Conservation (phyloP, 1,140 invertebrate genomes). For the Campoletis sonorensis region DNA sequence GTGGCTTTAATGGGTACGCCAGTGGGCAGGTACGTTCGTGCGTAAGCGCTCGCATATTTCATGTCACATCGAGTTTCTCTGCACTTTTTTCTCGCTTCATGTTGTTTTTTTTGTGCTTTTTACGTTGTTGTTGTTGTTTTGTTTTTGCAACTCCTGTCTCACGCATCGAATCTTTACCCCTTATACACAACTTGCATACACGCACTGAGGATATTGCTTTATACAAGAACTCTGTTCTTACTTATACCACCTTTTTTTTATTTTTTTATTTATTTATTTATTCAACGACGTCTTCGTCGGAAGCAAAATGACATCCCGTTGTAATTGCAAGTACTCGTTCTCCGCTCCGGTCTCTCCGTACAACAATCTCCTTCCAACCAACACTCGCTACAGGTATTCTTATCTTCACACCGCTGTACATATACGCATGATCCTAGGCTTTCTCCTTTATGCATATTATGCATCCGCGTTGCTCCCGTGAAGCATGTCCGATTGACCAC, state of each 20-base stretch:
- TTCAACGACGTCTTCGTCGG: conserved; percentile 13
- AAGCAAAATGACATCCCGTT: conserved; percentile 48
- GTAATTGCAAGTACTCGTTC: conserved; percentile 60
- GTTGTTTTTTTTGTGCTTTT: too few relatives aligned
- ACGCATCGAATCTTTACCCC: conserved; percentile 48
- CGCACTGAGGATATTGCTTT: not conserved
- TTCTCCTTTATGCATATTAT: conserved; percentile 46
- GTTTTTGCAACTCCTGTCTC: conserved; percentile 46
- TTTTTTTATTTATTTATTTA: conserved; percentile 28
- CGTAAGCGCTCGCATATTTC: conserved; percentile 62
- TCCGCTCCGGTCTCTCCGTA: conserved; percentile 8
- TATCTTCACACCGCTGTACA: conserved; percentile 48
- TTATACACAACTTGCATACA: not conserved
- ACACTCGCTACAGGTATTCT: conserved; percentile 53
- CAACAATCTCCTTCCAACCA: conserved; percentile 29
- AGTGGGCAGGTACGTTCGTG: conserved; percentile 66
- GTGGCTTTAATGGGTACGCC: conserved; percentile 64
- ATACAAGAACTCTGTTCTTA: conserved; percentile 26
- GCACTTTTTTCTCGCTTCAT: conserved; percentile 42
- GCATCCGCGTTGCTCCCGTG: conserved; percentile 47
- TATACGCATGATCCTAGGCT: conserved; percentile 19
- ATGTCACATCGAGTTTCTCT: conserved; percentile 60
- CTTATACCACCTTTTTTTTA: too few relatives aligned
- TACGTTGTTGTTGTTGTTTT: too few relatives aligned
- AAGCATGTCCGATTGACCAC: conserved; percentile 65